Evolutionary conservation across 2,888 invertebrate species (phyloP).

Genomic region (Cephus spinipes): DNA sequence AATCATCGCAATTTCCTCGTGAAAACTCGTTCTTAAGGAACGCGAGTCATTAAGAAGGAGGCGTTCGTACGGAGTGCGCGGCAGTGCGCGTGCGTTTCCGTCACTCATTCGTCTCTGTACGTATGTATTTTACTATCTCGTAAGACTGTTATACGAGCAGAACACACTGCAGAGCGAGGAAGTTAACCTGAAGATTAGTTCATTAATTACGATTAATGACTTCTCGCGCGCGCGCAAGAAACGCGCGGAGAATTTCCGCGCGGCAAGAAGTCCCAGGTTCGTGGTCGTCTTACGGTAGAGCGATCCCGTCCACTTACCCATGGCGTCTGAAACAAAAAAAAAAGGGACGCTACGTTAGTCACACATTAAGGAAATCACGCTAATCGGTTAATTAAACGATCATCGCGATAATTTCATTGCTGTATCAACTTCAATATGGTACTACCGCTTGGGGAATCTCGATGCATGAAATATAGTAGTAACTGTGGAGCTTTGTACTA

Average conservation of each 20-base stretch:
- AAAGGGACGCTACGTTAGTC: slow-evolving; percentile 49
- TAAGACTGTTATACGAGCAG: background rate
- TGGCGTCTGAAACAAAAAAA: slow-evolving; percentile 82
- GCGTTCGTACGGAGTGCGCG: background rate
- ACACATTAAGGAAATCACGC: background rate
- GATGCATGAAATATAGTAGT: background rate
- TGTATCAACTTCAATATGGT: background rate
- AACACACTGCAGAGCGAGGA: background rate
- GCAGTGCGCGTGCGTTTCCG: background rate
- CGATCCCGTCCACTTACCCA: slow-evolving; percentile 68
- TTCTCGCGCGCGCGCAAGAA: slow-evolving; percentile 6
- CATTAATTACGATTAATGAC: slow-evolving; percentile 49
- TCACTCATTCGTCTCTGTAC: background rate
- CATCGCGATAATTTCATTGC: background rate
- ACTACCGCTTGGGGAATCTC: background rate
- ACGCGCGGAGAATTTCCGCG: slow-evolving; percentile 1
- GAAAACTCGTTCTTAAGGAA: slow-evolving; percentile 7
- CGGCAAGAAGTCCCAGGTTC: background rate
- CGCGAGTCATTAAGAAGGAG: background rate
- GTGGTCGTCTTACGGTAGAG: background rate
- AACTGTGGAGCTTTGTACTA: background rate
- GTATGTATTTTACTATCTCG: background rate
- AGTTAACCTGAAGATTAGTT: slow-evolving; percentile 17
- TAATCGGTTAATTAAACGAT: background rate
- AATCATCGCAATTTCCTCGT: slow-evolving; percentile 16